Percentiles rank a stretch among this genome's conserved stretches.
Evolutionary conservation across 1,140 invertebrate species (phyloP).

Genomic region (Micrasema longulum): DNA sequence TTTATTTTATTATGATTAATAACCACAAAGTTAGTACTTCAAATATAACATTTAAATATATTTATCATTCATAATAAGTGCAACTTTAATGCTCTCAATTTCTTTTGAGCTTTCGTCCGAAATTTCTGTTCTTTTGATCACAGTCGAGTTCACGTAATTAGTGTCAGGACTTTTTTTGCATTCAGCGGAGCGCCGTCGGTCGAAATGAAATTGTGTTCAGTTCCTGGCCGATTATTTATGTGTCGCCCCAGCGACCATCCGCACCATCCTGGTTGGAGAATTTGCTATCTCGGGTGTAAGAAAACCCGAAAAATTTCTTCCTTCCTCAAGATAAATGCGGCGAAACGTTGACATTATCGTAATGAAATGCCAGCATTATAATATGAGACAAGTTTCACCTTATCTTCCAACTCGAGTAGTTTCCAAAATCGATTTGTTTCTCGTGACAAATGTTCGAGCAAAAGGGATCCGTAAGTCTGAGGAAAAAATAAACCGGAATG

Average conservation of each 20-base stretch:
- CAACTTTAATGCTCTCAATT: too few relatives aligned
- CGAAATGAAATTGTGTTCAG: slow-evolving; percentile 26
- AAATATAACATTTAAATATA: too few relatives aligned
- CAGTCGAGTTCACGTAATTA: slow-evolving; percentile 38
- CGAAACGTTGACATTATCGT: slow-evolving; percentile 19
- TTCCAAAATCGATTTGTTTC: slow-evolving; percentile 19
- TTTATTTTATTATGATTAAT: too few relatives aligned
- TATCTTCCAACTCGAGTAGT: slow-evolving; percentile 6
- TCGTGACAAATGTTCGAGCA: not conserved
- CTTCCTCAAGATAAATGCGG: slow-evolving; percentile 15
- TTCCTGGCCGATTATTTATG: slow-evolving; percentile 32
- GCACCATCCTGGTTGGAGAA: not conserved
- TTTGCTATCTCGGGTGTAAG: slow-evolving; percentile 4
- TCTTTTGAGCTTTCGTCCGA: not conserved
- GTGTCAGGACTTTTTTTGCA: slow-evolving; percentile 38
- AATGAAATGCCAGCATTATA: slow-evolving; percentile 27
- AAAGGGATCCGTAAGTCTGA: not conserved
- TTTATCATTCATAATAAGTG: too few relatives aligned
- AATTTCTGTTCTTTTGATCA: too few relatives aligned
- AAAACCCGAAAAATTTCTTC: slow-evolving; percentile 10
- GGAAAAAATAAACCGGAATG: too few relatives aligned
- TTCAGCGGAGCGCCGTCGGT: slow-evolving; percentile 14
- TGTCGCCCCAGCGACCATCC: slow-evolving; percentile 10
- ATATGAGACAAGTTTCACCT: slow-evolving; percentile 21
- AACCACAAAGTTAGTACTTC: too few relatives aligned